Evolutionary conservation across 1,140 invertebrate genomes (phyloP), one percentile per base, ranked within the genome.

Genomic region (Procambarus virginalis): DNA sequence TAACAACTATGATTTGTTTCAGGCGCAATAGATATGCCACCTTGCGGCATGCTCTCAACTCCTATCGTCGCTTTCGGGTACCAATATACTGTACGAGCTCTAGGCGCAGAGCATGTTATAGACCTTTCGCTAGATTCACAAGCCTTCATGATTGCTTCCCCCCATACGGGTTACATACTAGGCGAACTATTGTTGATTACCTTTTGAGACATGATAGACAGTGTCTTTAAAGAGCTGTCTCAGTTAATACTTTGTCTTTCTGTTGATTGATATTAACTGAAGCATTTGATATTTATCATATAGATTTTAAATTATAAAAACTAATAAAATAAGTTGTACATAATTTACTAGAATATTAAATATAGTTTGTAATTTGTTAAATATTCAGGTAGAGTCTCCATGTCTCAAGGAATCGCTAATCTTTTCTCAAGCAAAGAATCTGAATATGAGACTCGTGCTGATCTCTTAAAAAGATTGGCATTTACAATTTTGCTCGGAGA

Each of bases 171-270:
- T 99, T 90, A 95, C 95, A 51, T 96, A 96, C 93, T 99, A n/a
- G 98, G 97, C 95, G 96, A 92, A 96, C 96, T 17, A 97, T 98
- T 45, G 96, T 98, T 92, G 98, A 99, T 94, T 98, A 98, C 95
- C 94, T 99, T 60, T 98, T 98, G 96, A 98, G 97, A 2, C 98
- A 99, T 93, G 98, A 99, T 93, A 98, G 97, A 93, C n/a, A 97
- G 96, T 2, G 98, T 97, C 4, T 99, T 99, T 94, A 95, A 97
- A 90, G 98, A 99, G 94, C 95, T 98, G 78, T 96, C 98, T 92
- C 76, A 91, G 91, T 97, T 95, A 94, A 81, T 81, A 58, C n/a
- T 10, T 76, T 75, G 22, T 2, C 22, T 73, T 5, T 45, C 34
- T 76, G 0, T 78, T 14, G 0, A 55, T 84, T 51, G 0, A 55